Percentiles rank a stretch among this genome's conserved stretches.
These are phyloP conservation scores for Gonatopus flavifemur DNA, from an alignment of 1,140 invertebrate genomes.

Conservation along the genomic window DNA sequence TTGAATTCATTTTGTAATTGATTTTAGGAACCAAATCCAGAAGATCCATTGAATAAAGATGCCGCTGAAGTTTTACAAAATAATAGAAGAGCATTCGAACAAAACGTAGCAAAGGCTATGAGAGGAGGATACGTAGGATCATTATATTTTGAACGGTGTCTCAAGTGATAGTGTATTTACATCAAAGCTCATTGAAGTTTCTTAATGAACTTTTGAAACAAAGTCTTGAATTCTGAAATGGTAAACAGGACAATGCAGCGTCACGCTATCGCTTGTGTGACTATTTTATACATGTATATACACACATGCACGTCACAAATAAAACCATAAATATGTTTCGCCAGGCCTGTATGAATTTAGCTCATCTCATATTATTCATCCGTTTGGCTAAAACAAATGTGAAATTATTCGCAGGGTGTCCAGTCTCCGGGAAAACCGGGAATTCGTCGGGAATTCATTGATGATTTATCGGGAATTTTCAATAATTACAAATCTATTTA, in stretches of 20 bases:
- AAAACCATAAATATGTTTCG: too few species aligned
- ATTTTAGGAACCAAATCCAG: constrained; percentile 93
- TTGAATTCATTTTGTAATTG: too few species aligned
- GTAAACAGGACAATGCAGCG: constrained; percentile 29
- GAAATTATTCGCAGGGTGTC: too few species aligned
- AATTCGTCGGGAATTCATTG: too few species aligned
- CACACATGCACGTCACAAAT: too few species aligned
- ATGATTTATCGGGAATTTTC: too few species aligned
- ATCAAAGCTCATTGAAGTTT: constrained; percentile 26
- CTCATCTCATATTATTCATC: constrained; percentile 45
- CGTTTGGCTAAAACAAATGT: constrained; percentile 34
- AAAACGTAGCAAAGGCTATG: constrained; percentile 96
- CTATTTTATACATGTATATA: constrained; percentile 47
- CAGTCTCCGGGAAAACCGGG: too few species aligned
- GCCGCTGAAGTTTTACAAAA: constrained; percentile 96
- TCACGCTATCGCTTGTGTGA: constrained; percentile 30
- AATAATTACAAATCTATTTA: too few species aligned
- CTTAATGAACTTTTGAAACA: constrained; percentile 32
- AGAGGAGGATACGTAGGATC: constrained; percentile 90
- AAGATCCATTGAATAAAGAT: constrained; percentile 98
- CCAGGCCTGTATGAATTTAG: constrained; percentile 49
- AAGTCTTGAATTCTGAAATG: constrained; percentile 28
- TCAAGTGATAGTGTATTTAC: constrained; percentile 75
- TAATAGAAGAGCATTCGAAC: constrained; percentile 92
- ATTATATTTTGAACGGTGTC: constrained; percentile 92